Conservation (phyloP, 2,797 vertebrate genomes). For the Falco cherrug region DNA sequence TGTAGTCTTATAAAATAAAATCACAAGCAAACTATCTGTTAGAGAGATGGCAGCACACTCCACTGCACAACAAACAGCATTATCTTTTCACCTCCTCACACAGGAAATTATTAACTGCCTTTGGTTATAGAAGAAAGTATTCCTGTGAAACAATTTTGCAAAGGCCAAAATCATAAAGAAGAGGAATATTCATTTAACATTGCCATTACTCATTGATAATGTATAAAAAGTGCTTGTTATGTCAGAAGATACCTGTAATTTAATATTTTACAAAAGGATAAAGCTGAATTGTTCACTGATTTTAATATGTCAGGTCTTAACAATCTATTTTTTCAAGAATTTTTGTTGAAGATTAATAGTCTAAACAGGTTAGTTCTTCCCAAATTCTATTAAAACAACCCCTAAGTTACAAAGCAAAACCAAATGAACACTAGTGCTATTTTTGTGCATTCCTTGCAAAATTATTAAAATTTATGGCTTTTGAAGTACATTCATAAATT, state of each 20-base stretch:
- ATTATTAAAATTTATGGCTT: neutral
- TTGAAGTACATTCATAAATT: neutral
- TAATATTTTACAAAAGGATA: neutral
- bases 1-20: neutral
- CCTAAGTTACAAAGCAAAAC: neutral
- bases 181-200: neutral
- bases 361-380: neutral
- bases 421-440: neutral
- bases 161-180: neutral
- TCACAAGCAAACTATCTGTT: neutral
- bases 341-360: neutral
- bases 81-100: neutral
- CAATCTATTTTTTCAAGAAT: neutral
- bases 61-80: neutral
- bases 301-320: neutral
- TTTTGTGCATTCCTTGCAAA: neutral
- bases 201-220: neutral
- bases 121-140: neutral
- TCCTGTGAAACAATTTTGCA: neutral
- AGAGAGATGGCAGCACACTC: neutral
- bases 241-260: neutral
- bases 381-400: neutral
- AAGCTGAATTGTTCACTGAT: neutral
- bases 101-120: neutral
- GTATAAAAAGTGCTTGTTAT: neutral